phyloP scores from a whole-genome alignment of 2,113 vertebrate genomes.

The Trichomycterus rosablanca region DNA sequence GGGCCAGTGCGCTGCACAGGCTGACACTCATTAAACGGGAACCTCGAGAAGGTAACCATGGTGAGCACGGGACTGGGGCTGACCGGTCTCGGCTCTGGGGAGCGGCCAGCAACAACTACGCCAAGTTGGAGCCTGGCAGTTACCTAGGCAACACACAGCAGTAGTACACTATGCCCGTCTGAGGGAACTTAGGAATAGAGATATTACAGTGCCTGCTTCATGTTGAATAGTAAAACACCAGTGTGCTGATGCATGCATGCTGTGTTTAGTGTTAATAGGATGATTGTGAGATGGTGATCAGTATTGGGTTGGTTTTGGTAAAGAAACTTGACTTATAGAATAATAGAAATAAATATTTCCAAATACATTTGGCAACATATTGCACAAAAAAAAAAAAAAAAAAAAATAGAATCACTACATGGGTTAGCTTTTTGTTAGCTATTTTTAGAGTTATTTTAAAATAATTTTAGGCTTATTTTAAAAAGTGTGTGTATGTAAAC shows the following conservation, averaged over 20 bases:
- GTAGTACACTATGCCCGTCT: conserved; percentile 6
- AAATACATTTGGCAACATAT: too few species aligned
- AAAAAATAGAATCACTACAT: too few species aligned
- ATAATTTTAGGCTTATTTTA: too few species aligned
- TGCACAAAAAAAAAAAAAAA: too few species aligned
- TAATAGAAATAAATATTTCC: too few species aligned
- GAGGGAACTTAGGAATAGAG: conserved; percentile 21
- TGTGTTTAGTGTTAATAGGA: neutral
- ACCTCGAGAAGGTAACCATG: conserved; percentile 43
- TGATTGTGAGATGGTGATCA: conserved; percentile 3
- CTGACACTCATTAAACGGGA: conserved; percentile 45
- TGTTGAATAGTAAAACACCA: neutral
- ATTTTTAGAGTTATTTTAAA: too few species aligned
- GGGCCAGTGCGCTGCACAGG: conserved; percentile 19
- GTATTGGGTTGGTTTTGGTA: neutral
- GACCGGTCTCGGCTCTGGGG: conserved; percentile 45
- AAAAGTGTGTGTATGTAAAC: conserved; percentile 21
- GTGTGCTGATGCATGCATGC: neutral
- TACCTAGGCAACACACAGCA: conserved; percentile 38
- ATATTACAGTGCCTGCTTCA: conserved; percentile 13
- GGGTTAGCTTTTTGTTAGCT: too few species aligned
- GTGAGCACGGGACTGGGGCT: conserved; percentile 37
- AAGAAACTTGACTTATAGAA: neutral
- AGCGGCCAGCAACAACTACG: conserved; percentile 33
- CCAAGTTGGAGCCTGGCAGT: conserved; percentile 32